Evolutionary conservation across 2,888 invertebrate species (phyloP), one percentile per base, ranked within the genome.

Genomic region (Xylota segnis): DNA sequence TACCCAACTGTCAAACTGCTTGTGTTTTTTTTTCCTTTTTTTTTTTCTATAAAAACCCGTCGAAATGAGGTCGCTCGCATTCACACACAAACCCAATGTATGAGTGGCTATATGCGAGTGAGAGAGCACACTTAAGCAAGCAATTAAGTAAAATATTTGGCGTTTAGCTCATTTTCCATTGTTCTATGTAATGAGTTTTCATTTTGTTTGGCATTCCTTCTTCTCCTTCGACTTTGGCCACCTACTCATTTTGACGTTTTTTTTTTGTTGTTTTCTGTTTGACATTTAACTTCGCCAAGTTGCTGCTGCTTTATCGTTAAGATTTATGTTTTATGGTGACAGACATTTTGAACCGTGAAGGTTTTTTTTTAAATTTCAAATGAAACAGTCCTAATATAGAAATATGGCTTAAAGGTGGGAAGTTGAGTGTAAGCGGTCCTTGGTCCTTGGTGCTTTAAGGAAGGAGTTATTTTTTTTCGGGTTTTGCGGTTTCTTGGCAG

Each of bases 71-170:
- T 78, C 78, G 43, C 50, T 32, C 71, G 16, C 47, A 78, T 18
- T n/a, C n/a, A 47, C 63, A 56, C 37, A 54, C 54, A 78, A 12
- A 56, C 16, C 14, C 10, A 10, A n/a, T 23, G 77, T 45, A 45
- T 37, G 68, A 45, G 54, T 43, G 54, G 70, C 37, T 74, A 68
- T 61, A 61, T 76, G 61, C 58, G 43, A 82, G 56, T 18, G 16
- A 18, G 52, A 63, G 71, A 72, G 65, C 50, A 61, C 75, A 81
- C 81, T 81, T 68, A 59, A 34, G 82, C 75, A 76, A 76, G 82
- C 82, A 82, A 76, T 82, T 76, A 82, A 82, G 82, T 82, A 70
- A 82, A 82, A 77, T 83, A 77, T 83, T 83, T 83, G 83, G 72
- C 72, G 66, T 72, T 83, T 78, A 83, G 72, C 71, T 72, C 78